phyloP scores from a whole-genome alignment of 1,140 invertebrate genomes.

The Asbolus verrucosus region DNA sequence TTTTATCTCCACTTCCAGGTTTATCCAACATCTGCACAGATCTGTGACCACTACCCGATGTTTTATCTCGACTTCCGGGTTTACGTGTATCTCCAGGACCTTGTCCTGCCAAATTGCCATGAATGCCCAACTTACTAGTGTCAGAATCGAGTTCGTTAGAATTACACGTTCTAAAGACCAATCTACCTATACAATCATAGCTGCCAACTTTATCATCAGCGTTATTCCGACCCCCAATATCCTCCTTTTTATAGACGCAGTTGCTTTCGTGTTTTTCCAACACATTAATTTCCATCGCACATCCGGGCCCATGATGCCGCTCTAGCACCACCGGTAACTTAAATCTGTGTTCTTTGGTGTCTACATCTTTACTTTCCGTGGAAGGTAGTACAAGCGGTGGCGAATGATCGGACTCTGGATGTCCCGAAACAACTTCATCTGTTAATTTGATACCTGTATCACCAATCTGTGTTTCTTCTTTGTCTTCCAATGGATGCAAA shows the following conservation, averaged over 20 bases:
- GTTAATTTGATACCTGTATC: too few species aligned
- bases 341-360: background rate
- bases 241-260: slow-evolving; percentile 43
- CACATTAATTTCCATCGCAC: slow-evolving; percentile 46
- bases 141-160: background rate
- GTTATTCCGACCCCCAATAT: slow-evolving; percentile 8
- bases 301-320: slow-evolving; percentile 44
- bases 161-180: slow-evolving; percentile 44
- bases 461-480: too few species aligned
- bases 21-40: too few species aligned
- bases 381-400: too few species aligned
- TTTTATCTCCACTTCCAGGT: background rate
- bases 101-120: background rate
- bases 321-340: slow-evolving; percentile 30
- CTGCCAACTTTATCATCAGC: slow-evolving; percentile 42
- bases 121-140: background rate
- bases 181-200: slow-evolving; percentile 47
- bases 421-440: too few species aligned
- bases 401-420: too few species aligned
- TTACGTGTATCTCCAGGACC: too few species aligned
- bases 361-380: background rate
- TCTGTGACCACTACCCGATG: too few species aligned
- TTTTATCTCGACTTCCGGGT: too few species aligned
- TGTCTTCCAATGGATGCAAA: too few species aligned
- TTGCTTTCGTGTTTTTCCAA: slow-evolving; percentile 43